Evolutionary conservation across 2,113 vertebrate genomes (phyloP).

Genomic region (Oreochromis aureus): DNA sequence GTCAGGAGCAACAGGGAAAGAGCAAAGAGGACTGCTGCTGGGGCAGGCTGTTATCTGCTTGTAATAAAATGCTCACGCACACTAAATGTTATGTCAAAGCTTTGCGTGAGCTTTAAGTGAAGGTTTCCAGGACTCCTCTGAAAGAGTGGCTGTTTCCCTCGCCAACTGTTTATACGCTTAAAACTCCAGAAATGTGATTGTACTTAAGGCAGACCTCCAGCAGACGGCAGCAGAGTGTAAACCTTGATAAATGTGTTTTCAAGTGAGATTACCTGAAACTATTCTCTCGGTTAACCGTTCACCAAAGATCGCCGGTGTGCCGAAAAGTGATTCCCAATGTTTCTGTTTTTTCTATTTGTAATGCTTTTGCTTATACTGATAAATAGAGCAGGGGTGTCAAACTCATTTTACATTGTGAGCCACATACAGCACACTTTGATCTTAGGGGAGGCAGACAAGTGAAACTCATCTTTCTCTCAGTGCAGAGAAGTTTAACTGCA

Average conservation of each 20-base stretch:
- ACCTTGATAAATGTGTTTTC: background rate
- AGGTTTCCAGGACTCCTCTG: background rate
- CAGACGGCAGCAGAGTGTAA: conserved; percentile 40
- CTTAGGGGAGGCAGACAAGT: background rate
- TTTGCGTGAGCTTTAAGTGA: background rate
- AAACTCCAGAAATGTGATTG: background rate
- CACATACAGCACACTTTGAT: background rate
- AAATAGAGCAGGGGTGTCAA: background rate
- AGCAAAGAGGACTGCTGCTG: background rate
- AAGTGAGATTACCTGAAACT: background rate
- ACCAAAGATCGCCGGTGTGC: background rate
- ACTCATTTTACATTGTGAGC: background rate
- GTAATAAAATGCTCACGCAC: background rate
- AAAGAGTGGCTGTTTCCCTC: background rate
- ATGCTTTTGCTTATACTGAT: background rate
- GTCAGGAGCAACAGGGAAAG: background rate
- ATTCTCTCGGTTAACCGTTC: background rate
- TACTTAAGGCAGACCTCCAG: background rate
- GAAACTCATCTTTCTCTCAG: background rate
- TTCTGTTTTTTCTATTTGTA: background rate
- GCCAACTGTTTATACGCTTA: background rate
- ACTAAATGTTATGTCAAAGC: background rate
- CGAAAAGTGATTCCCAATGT: background rate
- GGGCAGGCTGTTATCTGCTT: background rate
- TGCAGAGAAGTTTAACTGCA: background rate